These are phyloP conservation scores for Diplodus sargus DNA, from an alignment of 2,797 vertebrate genomes.

Conservation along the genomic window DNA sequence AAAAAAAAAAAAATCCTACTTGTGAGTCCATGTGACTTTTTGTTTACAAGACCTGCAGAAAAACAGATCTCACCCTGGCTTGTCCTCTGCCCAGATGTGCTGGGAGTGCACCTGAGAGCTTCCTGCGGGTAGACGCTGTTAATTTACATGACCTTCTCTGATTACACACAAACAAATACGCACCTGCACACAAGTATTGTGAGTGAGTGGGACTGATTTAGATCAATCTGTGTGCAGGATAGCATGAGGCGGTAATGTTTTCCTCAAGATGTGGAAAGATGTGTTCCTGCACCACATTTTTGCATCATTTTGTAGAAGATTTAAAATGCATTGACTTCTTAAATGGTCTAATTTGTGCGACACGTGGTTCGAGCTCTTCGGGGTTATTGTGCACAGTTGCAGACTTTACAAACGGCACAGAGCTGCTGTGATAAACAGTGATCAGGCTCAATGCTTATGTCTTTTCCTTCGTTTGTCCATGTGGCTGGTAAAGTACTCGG, in stretches of 20 bases:
- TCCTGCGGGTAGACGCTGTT: constrained; percentile 25
- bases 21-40: constrained; percentile 33
- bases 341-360: too few relatives aligned
- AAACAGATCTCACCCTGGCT: constrained; percentile 24
- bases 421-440: too few relatives aligned
- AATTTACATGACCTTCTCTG: constrained; percentile 37
- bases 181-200: background rate
- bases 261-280: background rate
- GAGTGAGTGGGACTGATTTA: background rate
- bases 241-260: background rate
- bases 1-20: constrained; percentile 23
- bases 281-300: background rate
- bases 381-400: too few relatives aligned
- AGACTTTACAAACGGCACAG: too few relatives aligned
- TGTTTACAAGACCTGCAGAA: constrained; percentile 2
- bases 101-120: constrained; percentile 37
- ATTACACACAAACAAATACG: constrained; percentile 2
- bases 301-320: background rate
- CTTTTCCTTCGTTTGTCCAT: too few relatives aligned
- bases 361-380: too few relatives aligned
- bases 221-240: background rate
- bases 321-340: too few relatives aligned
- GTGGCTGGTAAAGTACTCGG: too few relatives aligned
- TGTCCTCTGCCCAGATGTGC: constrained; percentile 54
- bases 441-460: too few relatives aligned